Evolutionary conservation across 2,113 vertebrate species (phyloP), one percentile per base, ranked within the genome.

Genomic region (Melanocharis versteri): DNA sequence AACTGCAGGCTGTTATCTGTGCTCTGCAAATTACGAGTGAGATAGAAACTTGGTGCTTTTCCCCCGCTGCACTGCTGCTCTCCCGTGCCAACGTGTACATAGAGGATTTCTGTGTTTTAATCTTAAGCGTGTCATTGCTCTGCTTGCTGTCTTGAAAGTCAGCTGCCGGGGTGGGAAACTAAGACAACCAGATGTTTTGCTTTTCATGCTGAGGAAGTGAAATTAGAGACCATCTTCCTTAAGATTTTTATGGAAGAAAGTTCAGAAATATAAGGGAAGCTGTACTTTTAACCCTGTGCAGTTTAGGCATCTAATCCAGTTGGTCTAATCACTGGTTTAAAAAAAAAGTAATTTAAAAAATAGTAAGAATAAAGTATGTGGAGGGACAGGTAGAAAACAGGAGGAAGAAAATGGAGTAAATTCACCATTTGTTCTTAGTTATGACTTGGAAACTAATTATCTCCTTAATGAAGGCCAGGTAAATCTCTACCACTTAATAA

Each of bases 151-250:
- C 88, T 71, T 86, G 68, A 60, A 90, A 95, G 90, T 94, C 85
- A 92, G 82, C 83, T 95, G 95, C 91, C 14, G 4, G 83, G 68
- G 77, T 95, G 89, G 93, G 89, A 96, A 94, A 45, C 65, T 84
- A 53, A 94, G 89, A 92, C 80, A 92, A 81, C 50, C 95, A 97
- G 95, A 96, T 97, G 91, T 94, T 97, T 84, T 82, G 87, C 73
- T 95, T 94, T 95, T 94, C 91, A 71, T 96, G 95, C 93, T 93
- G 95, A 96, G 95, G 93, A 94, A 90, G 83, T 94, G 94, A 97
- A 97, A 95, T 96, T 94, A 82, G 95, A 95, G 94, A 95, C 64
- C 53, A 14, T 92, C 86, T 92, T 97, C 83, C 72, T 87, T 85
- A 89, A 56, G 8, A 31, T 93, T 97, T 96, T 89, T 82, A n/a